Percentiles rank a stretch among this genome's conserved stretches.
Conservation (phyloP, 37 sponge, comb jelly and placozoan species). For the Bolinopsis microptera region DNA sequence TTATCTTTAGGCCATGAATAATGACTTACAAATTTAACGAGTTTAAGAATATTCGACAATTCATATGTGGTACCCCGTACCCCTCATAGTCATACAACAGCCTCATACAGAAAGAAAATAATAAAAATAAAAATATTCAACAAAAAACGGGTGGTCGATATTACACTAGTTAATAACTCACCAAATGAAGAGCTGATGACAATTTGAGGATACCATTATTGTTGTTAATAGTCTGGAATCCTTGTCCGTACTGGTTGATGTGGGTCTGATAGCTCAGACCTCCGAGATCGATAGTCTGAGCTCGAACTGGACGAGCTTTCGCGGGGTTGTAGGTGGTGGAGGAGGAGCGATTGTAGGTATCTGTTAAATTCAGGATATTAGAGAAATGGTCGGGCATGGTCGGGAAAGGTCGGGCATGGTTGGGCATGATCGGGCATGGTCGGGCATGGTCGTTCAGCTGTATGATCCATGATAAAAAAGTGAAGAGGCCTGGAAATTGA, state of each 20-base stretch:
- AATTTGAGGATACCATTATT: background rate
- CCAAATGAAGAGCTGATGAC: background rate
- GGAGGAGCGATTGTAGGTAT: background rate
- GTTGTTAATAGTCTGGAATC: background rate
- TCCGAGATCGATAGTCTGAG: conserved; percentile 22
- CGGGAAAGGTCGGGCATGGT: background rate
- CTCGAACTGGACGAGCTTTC: background rate
- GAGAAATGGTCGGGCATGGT: background rate
- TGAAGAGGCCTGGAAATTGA: no score
- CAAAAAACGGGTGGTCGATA: no score
- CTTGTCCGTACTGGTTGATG: background rate
- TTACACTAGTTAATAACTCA: background rate
- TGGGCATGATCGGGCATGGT: no score
- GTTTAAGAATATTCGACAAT: no score
- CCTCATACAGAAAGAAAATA: no score
- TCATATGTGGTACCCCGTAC: no score
- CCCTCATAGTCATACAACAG: no score
- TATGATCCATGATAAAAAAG: no score
- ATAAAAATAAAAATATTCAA: no score
- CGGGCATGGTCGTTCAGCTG: no score
- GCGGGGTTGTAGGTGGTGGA: conserved; percentile 14
- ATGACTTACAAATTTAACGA: no score
- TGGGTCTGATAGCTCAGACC: background rate
- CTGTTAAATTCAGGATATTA: background rate
- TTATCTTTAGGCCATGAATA: no score